Conservation (phyloP, 1,140 invertebrate genomes). For the Leptestheria dahalacensis region DNA sequence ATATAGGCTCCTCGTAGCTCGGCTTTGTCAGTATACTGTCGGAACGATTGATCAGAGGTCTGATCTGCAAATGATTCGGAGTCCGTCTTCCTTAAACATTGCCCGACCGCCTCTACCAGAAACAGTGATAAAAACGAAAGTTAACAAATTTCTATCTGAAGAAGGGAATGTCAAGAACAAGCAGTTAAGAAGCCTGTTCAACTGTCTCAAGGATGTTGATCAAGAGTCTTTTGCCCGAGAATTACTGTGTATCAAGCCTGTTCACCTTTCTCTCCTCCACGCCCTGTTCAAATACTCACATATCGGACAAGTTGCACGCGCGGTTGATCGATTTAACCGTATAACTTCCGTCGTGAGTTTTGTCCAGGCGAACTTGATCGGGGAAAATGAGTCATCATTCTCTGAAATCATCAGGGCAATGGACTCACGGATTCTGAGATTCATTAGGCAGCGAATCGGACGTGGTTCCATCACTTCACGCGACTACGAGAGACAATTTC, state of each 20-base stretch:
- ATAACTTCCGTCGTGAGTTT: neutral
- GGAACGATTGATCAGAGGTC: neutral
- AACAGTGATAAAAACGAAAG: neutral
- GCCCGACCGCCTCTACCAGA: neutral
- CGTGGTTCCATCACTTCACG: neutral
- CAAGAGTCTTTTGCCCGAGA: neutral
- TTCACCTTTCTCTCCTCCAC: neutral
- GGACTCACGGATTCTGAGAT: neutral
- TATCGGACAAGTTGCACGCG: neutral
- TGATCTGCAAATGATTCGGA: neutral
- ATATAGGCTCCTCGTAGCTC: neutral
- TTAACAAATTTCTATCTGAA: neutral
- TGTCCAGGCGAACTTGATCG: constrained; percentile 18
- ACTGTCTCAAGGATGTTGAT: neutral
- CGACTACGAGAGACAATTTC: neutral
- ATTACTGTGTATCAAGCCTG: neutral
- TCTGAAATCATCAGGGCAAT: neutral
- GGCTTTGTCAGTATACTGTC: neutral
- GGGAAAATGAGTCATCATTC: constrained; percentile 58
- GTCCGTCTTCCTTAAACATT: neutral
- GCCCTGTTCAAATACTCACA: neutral
- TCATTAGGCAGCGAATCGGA: neutral
- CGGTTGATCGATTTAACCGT: neutral
- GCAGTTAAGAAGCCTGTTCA: neutral
- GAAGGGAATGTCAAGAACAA: neutral